Evolutionary conservation across 2,888 invertebrate species (phyloP).

Genomic region (Portevinia maculata): DNA sequence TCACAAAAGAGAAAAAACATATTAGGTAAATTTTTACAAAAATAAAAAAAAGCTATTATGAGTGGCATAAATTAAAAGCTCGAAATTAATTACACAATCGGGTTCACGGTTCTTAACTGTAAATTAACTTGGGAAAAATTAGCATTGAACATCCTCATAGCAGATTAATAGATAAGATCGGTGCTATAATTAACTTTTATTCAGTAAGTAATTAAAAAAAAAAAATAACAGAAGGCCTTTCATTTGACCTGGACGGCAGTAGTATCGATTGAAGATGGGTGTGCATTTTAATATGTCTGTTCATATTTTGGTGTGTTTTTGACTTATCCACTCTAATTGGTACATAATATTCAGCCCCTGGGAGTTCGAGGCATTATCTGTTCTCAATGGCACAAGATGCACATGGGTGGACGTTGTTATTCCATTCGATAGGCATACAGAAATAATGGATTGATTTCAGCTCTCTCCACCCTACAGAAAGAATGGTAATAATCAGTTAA

Average conservation of each 20-base stretch:
- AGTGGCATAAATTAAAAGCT: constrained; percentile 62
- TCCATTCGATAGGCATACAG: not conserved
- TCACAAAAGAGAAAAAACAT: constrained; percentile 33
- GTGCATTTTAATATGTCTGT: not conserved
- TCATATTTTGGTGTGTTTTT: constrained; percentile 27
- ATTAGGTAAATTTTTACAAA: constrained; percentile 44
- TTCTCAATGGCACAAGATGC: constrained; percentile 42
- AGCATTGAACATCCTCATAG: constrained; percentile 8
- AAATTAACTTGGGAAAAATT: constrained; percentile 43
- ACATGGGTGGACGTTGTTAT: constrained; percentile 23
- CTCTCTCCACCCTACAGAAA: not conserved
- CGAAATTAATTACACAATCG: constrained; percentile 55
- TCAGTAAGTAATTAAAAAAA: constrained; percentile 27
- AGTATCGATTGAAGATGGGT: not conserved
- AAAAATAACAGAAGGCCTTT: not conserved
- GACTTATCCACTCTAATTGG: constrained; percentile 23
- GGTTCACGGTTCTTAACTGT: not conserved
- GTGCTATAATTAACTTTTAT: constrained; percentile 28
- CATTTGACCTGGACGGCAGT: not conserved
- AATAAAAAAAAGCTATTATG: constrained; percentile 27
- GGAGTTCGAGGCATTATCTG: constrained; percentile 24
- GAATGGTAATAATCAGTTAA: constrained; percentile 60
- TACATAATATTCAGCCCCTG: constrained; percentile 4
- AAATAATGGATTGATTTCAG: constrained; percentile 27
- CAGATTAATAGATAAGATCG: too few relatives aligned